A percentile compares a stretch with the other conserved stretches of the same genome.
Conservation (phyloP, 2,797 vertebrate species). For the Avahi laniger region DNA sequence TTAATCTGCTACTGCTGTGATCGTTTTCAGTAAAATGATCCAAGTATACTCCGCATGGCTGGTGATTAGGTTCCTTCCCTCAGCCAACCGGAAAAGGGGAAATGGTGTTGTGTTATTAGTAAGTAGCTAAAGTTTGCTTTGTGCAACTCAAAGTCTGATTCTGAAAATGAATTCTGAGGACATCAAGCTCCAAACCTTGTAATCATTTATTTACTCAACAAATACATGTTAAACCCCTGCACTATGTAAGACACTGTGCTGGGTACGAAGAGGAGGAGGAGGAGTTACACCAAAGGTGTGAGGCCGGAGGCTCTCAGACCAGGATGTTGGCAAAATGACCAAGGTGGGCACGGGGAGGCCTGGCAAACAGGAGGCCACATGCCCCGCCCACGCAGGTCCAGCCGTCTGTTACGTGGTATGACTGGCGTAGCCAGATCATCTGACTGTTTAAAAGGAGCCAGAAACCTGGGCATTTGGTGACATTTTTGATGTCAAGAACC, state of each 20-base stretch:
- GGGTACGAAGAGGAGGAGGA: neutral
- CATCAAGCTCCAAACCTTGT: neutral
- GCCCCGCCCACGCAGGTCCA: neutral
- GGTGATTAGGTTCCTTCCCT: constrained; percentile 22
- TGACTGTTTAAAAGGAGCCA: neutral
- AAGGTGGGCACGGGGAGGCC: too few species aligned
- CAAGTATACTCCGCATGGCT: constrained; percentile 39
- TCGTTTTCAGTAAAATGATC: constrained; percentile 66
- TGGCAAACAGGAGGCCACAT: neutral
- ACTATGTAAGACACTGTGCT: neutral
- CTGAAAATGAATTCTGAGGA: neutral
- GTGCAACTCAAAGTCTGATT: constrained; percentile 14
- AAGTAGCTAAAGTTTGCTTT: constrained; percentile 41
- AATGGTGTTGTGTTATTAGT: neutral
- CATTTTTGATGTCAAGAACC: neutral
- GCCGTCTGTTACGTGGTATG: too few species aligned
- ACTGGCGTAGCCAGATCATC: neutral
- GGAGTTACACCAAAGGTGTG: neutral
- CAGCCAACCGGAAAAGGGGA: constrained; percentile 23
- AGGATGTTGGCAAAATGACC: neutral
- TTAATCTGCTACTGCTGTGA: constrained; percentile 71
- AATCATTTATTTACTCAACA: constrained; percentile 18
- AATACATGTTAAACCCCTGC: neutral
- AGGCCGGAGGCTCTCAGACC: neutral
- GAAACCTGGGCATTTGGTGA: neutral